Evolutionary conservation across 2,113 vertebrate genomes (phyloP).

Genomic region (Paracanthobrama guichenoti): DNA sequence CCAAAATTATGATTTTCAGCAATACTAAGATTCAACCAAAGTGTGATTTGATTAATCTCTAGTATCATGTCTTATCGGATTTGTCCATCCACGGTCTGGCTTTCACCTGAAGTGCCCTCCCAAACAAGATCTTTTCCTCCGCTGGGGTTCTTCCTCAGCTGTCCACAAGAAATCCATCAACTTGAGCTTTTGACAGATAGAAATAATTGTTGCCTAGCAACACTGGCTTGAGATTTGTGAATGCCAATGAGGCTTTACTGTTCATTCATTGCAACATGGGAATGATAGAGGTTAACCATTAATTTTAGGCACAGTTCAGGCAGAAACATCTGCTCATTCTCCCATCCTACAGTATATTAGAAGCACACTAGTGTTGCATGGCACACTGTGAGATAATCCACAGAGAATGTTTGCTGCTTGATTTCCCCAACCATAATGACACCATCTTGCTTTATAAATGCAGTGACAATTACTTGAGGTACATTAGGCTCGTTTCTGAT

Average conservation of each 20-base stretch:
- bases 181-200: conserved; percentile 15
- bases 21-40: background rate
- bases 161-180: conserved; percentile 31
- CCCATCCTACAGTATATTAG: conserved; percentile 5
- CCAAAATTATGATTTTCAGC: background rate
- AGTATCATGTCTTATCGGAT: background rate
- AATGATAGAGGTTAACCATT: conserved; percentile 49
- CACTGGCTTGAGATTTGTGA: conserved; percentile 27
- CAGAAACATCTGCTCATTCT: conserved; percentile 50
- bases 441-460: background rate
- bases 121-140: background rate
- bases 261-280: conserved; percentile 32
- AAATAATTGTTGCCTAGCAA: conserved; percentile 53
- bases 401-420: background rate
- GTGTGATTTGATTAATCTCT: conserved; percentile 16
- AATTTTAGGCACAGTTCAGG: conserved; percentile 34
- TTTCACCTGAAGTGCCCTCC: conserved; percentile 18
- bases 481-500: background rate
- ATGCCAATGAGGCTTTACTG: conserved; percentile 31
- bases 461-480: background rate
- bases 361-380: conserved; percentile 18
- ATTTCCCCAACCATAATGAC: background rate
- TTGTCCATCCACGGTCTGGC: background rate
- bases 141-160: background rate
- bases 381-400: background rate